Percentiles rank a stretch among this genome's conserved stretches.
These are phyloP conservation scores for Tachyglossus aculeatus DNA, from an alignment of 2,797 vertebrate genomes.

Conservation along the genomic window DNA sequence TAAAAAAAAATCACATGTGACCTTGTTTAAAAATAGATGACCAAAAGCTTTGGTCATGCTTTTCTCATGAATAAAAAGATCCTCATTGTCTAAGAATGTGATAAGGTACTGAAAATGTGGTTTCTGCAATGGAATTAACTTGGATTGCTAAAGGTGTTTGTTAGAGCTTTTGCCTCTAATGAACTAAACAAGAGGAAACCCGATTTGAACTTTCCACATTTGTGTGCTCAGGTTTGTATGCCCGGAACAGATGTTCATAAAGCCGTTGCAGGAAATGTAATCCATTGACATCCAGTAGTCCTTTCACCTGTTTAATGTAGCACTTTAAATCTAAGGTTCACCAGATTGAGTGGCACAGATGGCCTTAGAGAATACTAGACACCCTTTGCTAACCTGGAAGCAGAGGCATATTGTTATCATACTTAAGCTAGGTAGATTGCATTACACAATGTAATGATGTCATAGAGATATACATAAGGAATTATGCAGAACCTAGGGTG, in stretches of 20 bases:
- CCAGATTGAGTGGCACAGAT: too few relatives aligned
- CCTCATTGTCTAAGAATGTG: slow-evolving; percentile 40
- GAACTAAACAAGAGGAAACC: slow-evolving; percentile 61
- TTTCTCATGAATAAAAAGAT: slow-evolving; percentile 18
- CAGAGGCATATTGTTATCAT: too few relatives aligned
- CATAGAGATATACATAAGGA: too few relatives aligned
- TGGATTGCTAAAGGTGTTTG: slow-evolving; percentile 13
- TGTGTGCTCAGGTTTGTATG: slow-evolving; percentile 50
- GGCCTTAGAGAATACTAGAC: too few relatives aligned
- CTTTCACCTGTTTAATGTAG: not conserved
- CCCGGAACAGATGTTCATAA: slow-evolving; percentile 55
- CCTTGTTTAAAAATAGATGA: slow-evolving; percentile 24
- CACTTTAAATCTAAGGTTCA: not conserved
- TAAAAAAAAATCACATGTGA: slow-evolving; percentile 1
- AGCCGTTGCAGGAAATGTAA: slow-evolving; percentile 32
- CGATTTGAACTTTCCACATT: slow-evolving; percentile 67
- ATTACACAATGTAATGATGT: too few relatives aligned
- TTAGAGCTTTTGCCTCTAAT: slow-evolving; percentile 47
- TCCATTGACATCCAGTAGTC: slow-evolving; percentile 17
- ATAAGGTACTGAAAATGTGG: slow-evolving; percentile 44
- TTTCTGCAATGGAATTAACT: slow-evolving; percentile 32
- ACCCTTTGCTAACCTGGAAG: too few relatives aligned
- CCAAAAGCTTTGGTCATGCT: slow-evolving; percentile 6
- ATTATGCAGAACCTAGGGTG: too few relatives aligned
- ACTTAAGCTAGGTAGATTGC: too few relatives aligned